Percentiles rank a stretch among this genome's conserved stretches.
phyloP scores from a whole-genome alignment of 2,888 invertebrate genomes.

The Sesamia inferens region DNA sequence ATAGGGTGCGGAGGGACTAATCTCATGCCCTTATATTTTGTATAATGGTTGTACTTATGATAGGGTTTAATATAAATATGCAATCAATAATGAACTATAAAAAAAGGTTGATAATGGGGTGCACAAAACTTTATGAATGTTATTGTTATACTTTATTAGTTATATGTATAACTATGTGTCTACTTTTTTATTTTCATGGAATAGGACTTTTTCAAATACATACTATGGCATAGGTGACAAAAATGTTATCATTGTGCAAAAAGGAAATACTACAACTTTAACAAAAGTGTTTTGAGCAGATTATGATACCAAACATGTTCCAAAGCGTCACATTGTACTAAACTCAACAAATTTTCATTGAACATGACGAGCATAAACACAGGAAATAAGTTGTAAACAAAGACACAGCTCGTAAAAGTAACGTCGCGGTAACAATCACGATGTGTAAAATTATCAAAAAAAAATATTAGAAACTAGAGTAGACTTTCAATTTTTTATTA shows the following conservation, averaged over 20 bases:
- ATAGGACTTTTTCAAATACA: background rate
- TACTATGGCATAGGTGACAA: background rate
- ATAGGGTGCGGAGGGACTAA: constrained; percentile 82
- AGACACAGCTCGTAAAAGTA: constrained; percentile 77
- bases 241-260: constrained; percentile 7
- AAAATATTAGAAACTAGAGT: constrained; percentile 64
- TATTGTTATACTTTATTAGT: background rate
- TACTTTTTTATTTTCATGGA: constrained; percentile 1
- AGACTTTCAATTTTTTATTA: constrained; percentile 66
- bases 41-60: constrained; percentile 75
- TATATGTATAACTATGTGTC: background rate
- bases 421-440: constrained; percentile 66
- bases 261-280: background rate
- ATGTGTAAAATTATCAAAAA: constrained; percentile 68
- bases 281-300: constrained; percentile 22
- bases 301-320: constrained; percentile 43
- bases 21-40: constrained; percentile 75
- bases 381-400: constrained; percentile 88
- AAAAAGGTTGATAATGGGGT: constrained; percentile 22
- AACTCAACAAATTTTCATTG: constrained; percentile 75
- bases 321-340: constrained; percentile 57
- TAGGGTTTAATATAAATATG: constrained; percentile 79
- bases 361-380: constrained; percentile 81
- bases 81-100: constrained; percentile 78
- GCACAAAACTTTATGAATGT: constrained; percentile 15